phyloP scores from a whole-genome alignment of 2,113 vertebrate species.

The Numida meleagris region DNA sequence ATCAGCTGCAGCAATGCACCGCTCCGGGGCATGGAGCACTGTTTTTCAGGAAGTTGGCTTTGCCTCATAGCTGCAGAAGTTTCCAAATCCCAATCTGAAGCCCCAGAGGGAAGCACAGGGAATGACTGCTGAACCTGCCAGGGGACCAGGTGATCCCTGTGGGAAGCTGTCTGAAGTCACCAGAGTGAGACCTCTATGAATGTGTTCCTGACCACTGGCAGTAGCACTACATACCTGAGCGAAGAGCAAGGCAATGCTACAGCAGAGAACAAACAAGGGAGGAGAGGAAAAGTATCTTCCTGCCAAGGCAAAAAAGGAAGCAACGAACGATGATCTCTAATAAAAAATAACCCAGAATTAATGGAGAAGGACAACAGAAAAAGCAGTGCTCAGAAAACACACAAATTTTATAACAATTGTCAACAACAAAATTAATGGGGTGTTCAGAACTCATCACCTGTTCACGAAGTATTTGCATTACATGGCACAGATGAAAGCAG shows the following conservation, averaged over 20 bases:
- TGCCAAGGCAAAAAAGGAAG: constrained; percentile 29
- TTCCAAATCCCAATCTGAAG: neutral
- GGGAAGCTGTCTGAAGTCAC: neutral
- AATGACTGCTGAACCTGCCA: neutral
- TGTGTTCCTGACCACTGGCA: neutral
- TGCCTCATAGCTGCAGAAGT: neutral
- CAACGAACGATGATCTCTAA: constrained; percentile 19
- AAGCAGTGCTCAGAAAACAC: constrained; percentile 10
- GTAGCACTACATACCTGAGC: neutral
- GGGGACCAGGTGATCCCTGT: neutral
- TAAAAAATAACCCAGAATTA: constrained; percentile 47
- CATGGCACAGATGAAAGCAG: neutral
- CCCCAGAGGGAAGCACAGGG: neutral
- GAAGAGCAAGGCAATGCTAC: neutral
- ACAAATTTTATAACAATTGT: constrained; percentile 28
- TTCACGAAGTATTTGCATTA: neutral
- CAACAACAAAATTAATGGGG: neutral
- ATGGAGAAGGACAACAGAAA: constrained; percentile 32
- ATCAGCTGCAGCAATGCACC: too few species aligned
- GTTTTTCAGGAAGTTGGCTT: neutral
- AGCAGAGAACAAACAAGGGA: neutral
- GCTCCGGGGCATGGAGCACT: neutral
- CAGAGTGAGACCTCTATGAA: neutral
- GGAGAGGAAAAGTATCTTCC: neutral
- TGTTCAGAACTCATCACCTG: neutral